These are phyloP conservation scores for Ptilorrhoa leucosticta DNA, from an alignment of 2,113 vertebrate species.

Conservation along the genomic window DNA sequence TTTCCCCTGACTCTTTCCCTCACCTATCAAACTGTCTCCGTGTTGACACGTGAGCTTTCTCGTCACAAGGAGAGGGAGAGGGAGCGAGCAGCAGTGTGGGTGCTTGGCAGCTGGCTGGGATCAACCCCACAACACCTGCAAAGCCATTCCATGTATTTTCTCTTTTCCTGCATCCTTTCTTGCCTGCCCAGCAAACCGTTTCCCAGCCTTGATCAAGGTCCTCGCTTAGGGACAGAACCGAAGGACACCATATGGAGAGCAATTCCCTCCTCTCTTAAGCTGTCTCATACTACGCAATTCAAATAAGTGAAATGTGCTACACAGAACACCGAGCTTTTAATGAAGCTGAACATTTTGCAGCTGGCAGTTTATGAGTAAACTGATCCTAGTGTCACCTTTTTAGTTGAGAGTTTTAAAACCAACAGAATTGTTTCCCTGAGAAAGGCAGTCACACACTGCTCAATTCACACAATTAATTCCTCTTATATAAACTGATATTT, in stretches of 20 bases:
- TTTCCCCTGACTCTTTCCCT: background rate
- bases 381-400: background rate
- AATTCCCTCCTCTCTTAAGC: background rate
- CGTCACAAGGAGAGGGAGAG: background rate
- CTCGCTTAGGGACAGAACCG: background rate
- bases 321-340: background rate
- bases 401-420: background rate
- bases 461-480: background rate
- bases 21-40: background rate
- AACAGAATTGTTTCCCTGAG: background rate
- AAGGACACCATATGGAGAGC: background rate
- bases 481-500: background rate
- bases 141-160: background rate
- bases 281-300: background rate
- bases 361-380: background rate
- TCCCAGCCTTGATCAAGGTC: background rate
- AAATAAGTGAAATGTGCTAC: background rate
- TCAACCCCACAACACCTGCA: background rate
- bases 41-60: background rate
- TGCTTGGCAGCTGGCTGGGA: background rate
- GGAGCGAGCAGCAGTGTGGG: background rate
- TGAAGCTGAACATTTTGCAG: background rate
- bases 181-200: background rate
- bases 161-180: background rate
- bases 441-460: background rate